Evolutionary conservation across 2,888 invertebrate genomes (phyloP), one percentile per base, ranked within the genome.

Genomic region (Agelastica alni): DNA sequence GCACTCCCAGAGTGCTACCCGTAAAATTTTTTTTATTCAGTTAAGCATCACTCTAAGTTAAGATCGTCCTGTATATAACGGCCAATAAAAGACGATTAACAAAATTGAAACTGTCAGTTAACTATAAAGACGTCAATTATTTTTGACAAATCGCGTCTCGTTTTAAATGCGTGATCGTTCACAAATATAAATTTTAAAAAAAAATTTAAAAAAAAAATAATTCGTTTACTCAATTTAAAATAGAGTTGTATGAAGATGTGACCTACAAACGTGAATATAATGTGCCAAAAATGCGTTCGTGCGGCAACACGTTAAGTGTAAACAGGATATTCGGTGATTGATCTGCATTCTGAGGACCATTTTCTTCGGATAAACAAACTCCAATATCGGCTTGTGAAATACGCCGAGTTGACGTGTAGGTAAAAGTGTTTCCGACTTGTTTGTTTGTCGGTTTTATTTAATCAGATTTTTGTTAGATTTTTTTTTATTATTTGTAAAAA

Each of bases 341-440:
- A 45, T 39, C 49, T 53, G 45, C 34, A 54, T 32, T 46, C 43
- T 53, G 51, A 43, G 49, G 42, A 46, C 45, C 42, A 49, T 51
- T 45, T 51, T 22, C 43, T 28, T 39, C 18, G 31, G 49, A 48
- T 28, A 37, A 51, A 39, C 45, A 22, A 49, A 42, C 30, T 53
- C n/a, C n/a, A n/a, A n/a, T n/a, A n/a, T 32, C 22, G 45, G 30
- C 48, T 37, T 34, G 42, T 20, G 37, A 42, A 52, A 47, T 36
- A 61, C 60, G 63, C 56, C 60, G 42, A 61, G 57, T 43, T 61
- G 59, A 59, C 58, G 61, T 49, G 60, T 63, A 55, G 58, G 61
- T 63, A 59, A 39, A 39, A n/a, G n/a, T n/a, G n/a, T n/a, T n/a
- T n/a, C n/a, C n/a, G n/a, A n/a, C n/a, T n/a, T n/a, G n/a, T n/a